Base-by-base conservation (phyloP, 2,113 vertebrate genomes). In the Larimichthys crocea region DNA sequence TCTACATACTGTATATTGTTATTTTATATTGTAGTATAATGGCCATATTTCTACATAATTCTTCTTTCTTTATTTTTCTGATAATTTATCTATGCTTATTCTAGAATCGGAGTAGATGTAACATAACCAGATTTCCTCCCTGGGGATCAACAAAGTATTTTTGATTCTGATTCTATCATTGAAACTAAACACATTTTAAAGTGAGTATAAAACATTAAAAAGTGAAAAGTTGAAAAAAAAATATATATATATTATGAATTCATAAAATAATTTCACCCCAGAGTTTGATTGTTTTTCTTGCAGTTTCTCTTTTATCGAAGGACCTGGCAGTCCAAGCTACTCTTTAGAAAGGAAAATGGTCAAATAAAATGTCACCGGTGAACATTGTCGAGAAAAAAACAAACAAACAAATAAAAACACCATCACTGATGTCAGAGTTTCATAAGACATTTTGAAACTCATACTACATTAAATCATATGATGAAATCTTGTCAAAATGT, bases 401-500 rank as follows among this genome's bases (percentile, higher is more conserved):
- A 35, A 35, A 35, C 31, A 35, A 35, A 35, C 31, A 35, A 35
- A 8, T 35, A 40, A 8, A 46, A 55, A 22, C 19, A 19, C 10
- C 5, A 63, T 42, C n/a, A 68, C 20, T 22, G 35, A 14, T 63
- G 55, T n/a, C 12, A 61, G 26, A 70, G 6, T 16, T 22, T 60
- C 5, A 35, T 56, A n/a, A 26, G 40, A 29, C 57, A 64, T 84
- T 67, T 73, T 48, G 10, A 50, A 67, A 50, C 10, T 60, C 15
- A 31, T 3, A 15, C 29, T 6, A 31, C 10, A 15, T 11, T 20
- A 26, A 53, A 67, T 66, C 24, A 17, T 42, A 17, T 31, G 29
- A 55, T 29, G 12, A 24, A 35, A 70, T 22, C 17, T 56, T 66
- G 20, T 12, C 53, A 56, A 12, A 10, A 40, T 17, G 24, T 55